Conservation (phyloP, 2,797 vertebrate species). For the Anguilla marmorata region DNA sequence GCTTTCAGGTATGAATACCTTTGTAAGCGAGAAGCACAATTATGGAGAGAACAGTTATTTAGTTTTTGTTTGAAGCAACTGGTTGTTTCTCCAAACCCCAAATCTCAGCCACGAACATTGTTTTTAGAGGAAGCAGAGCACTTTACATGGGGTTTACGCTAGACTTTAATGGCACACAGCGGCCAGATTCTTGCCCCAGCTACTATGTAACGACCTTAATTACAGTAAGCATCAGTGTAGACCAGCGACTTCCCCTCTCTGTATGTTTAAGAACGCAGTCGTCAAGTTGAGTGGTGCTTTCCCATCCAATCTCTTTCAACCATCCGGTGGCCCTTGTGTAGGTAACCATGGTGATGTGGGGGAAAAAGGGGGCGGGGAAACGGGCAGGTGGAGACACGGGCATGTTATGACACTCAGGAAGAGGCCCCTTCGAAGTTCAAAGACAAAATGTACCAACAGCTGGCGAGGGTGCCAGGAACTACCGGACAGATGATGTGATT, state of each 20-base stretch:
- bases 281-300: conserved; percentile 38
- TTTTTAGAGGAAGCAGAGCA: conserved; percentile 11
- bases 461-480: conserved; percentile 52
- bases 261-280: conserved; percentile 25
- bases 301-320: conserved; percentile 4
- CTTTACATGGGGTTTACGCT: conserved; percentile 39
- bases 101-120: conserved; percentile 43
- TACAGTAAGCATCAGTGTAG: conserved; percentile 51
- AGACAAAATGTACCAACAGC: conserved; percentile 65
- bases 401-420: conserved; percentile 63
- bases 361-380: conserved; percentile 18
- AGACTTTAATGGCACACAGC: conserved; percentile 49
- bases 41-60: conserved; percentile 23
- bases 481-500: conserved; percentile 17
- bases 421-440: conserved; percentile 66
- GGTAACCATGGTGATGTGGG: conserved; percentile 38
- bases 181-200: conserved; percentile 47
- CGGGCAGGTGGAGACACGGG: conserved; percentile 27
- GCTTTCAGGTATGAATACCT: background rate
- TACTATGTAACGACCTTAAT: conserved; percentile 59
- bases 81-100: conserved; percentile 49
- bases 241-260: conserved; percentile 35
- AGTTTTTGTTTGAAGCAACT: conserved; percentile 44
- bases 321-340: conserved; percentile 34
- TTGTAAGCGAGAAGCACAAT: background rate